These are phyloP conservation scores for Anseranas semipalmata DNA, from an alignment of 2,113 vertebrate species.

Conservation along the genomic window DNA sequence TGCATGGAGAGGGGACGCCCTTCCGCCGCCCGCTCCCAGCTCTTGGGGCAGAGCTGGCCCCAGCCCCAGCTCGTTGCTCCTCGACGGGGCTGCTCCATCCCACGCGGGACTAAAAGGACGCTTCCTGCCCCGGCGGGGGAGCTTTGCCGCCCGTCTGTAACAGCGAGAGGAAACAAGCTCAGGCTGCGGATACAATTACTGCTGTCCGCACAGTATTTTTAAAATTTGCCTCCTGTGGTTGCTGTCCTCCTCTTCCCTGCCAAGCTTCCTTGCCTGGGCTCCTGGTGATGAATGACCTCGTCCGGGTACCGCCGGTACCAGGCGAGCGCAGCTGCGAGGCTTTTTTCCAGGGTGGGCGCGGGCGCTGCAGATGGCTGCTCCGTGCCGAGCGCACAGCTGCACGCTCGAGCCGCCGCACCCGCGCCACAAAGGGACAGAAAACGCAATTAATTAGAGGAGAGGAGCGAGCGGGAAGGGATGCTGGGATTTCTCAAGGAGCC, in stretches of 20 bases:
- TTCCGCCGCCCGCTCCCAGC: background rate
- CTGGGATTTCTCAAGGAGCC: background rate
- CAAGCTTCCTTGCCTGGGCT: background rate
- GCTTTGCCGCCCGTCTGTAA: background rate
- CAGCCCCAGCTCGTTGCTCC: rapidly evolving
- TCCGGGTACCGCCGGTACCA: background rate
- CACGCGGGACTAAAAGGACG: rapidly evolving
- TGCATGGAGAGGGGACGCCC: background rate
- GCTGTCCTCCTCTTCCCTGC: background rate
- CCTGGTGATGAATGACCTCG: background rate
- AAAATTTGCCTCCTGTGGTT: background rate
- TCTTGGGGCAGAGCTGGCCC: background rate
- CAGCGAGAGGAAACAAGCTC: background rate
- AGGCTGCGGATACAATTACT: background rate
- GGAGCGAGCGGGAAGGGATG: background rate
- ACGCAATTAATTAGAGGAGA: background rate
- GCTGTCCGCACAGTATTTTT: background rate
- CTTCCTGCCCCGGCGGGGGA: background rate
- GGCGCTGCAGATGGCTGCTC: slow-evolving; percentile 28
- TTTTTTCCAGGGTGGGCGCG: background rate
- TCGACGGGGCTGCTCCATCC: background rate
- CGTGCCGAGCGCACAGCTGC: slow-evolving; percentile 28
- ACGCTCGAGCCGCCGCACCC: background rate
- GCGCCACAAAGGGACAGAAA: slow-evolving; percentile 4
- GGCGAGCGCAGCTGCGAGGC: slow-evolving; percentile 43